Evolutionary conservation across 2,888 invertebrate species (phyloP).

Genomic region (Noctua fimbriata): DNA sequence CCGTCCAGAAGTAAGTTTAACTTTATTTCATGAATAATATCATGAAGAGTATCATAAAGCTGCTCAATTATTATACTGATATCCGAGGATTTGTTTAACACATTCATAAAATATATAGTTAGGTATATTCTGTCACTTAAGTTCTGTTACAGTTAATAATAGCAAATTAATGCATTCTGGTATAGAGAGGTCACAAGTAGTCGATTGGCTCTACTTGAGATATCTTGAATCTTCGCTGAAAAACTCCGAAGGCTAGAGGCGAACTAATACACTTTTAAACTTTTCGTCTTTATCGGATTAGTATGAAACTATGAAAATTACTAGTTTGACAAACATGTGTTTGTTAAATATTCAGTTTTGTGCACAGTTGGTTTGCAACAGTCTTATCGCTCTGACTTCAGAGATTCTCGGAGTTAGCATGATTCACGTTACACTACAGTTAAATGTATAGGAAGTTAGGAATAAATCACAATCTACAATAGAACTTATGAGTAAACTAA

Average conservation of each 20-base stretch:
- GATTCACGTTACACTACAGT: conserved; percentile 41
- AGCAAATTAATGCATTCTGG: conserved; percentile 24
- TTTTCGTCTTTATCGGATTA: conserved; percentile 15
- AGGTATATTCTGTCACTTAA: neutral
- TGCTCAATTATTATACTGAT: neutral
- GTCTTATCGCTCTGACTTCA: conserved; percentile 18
- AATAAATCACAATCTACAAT: conserved; percentile 38
- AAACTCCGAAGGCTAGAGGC: conserved; percentile 26
- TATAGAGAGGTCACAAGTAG: conserved; percentile 17
- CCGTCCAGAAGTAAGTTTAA: too few species aligned
- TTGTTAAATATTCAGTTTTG: conserved; percentile 25
- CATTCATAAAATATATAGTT: neutral
- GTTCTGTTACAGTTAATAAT: neutral
- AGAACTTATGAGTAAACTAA: conserved; percentile 55
- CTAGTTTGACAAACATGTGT: conserved; percentile 13
- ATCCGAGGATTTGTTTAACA: neutral
- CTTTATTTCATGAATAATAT: neutral
- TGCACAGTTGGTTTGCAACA: conserved; percentile 13
- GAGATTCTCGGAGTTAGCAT: conserved; percentile 34
- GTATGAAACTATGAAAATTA: conserved; percentile 31
- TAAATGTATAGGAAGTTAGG: conserved; percentile 30
- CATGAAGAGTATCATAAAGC: neutral
- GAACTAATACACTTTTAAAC: conserved; percentile 32
- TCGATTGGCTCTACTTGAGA: conserved; percentile 33
- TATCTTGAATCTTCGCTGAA: conserved; percentile 31